A percentile compares a stretch with the other conserved stretches of the same genome.
Conservation (phyloP, 2,113 vertebrate genomes). For the Notarius quadriscutis region DNA sequence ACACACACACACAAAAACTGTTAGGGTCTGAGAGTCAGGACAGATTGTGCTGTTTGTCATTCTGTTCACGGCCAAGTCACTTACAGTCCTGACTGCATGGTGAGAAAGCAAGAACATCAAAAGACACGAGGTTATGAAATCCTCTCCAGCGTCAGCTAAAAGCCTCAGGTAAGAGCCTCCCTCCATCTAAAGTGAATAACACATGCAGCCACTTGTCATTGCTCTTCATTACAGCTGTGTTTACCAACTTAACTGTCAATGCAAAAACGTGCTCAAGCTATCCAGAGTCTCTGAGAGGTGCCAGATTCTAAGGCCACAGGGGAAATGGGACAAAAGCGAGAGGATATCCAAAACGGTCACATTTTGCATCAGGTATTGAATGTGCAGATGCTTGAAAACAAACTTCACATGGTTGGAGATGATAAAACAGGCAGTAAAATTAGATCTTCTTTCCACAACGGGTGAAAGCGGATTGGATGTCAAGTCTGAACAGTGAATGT, state of each 20-base stretch:
- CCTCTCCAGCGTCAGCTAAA: conserved; percentile 14
- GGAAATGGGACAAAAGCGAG: neutral
- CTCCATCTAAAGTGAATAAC: neutral
- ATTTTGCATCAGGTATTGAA: neutral
- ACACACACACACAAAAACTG: too few species aligned
- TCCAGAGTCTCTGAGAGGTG: neutral
- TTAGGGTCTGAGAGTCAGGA: conserved; percentile 33
- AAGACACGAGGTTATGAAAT: conserved; percentile 29
- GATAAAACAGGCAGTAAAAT: neutral
- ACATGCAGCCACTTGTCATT: neutral
- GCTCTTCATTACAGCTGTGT: neutral
- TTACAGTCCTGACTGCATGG: conserved; percentile 55
- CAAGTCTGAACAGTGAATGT: neutral
- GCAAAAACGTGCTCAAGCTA: neutral
- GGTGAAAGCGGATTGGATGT: neutral
- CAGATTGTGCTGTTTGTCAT: conserved; percentile 57
- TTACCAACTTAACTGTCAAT: neutral
- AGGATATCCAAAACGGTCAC: neutral
- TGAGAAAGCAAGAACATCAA: conserved; percentile 7
- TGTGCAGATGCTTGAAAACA: neutral
- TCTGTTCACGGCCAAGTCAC: conserved; percentile 60
- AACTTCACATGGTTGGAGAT: neutral
- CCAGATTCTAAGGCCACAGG: neutral
- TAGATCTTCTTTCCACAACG: neutral
- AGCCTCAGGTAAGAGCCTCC: neutral